These are phyloP conservation scores for Phoxinus phoxinus DNA, from an alignment of 2,113 vertebrate species.

Conservation along the genomic window DNA sequence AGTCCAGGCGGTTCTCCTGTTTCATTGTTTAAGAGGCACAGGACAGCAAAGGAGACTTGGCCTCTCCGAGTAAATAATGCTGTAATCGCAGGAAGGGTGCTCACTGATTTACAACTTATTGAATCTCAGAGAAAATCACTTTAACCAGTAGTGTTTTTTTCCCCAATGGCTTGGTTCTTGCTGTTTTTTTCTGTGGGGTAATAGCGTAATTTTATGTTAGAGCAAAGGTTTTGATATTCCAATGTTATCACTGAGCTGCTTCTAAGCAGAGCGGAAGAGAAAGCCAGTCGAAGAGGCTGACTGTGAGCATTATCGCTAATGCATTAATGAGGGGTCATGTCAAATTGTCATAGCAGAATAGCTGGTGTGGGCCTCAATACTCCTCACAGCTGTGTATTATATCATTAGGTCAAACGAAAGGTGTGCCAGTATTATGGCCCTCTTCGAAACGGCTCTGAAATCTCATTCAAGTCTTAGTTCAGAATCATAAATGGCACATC, in stretches of 20 bases:
- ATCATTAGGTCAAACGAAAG: conserved; percentile 38
- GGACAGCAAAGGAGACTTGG: conserved; percentile 42
- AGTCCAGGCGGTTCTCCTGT: conserved; percentile 52
- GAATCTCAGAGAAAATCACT: conserved; percentile 57
- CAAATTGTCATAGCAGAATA: conserved; percentile 43
- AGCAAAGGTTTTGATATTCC: conserved; percentile 42
- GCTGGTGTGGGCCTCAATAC: conserved; percentile 19
- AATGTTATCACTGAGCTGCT: conserved; percentile 45
- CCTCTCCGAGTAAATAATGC: conserved; percentile 56
- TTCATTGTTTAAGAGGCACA: conserved; percentile 54
- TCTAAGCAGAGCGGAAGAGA: conserved; percentile 30
- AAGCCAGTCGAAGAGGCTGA: conserved; percentile 21
- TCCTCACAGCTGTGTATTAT: conserved; percentile 26
- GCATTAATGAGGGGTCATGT: conserved; percentile 49
- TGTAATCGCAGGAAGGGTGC: conserved; percentile 47
- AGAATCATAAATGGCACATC: neutral
- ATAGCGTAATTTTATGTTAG: conserved; percentile 40
- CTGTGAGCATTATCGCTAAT: conserved; percentile 45
- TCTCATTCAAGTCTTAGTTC: neutral
- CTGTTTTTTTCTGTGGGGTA: conserved; percentile 30
- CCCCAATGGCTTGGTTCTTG: neutral
- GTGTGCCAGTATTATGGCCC: conserved; percentile 10
- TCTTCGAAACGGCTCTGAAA: neutral
- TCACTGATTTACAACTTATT: conserved; percentile 61
- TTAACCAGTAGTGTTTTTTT: conserved; percentile 51